Base-by-base conservation (phyloP, 2,113 vertebrate species). In the Cottus gobio region DNA sequence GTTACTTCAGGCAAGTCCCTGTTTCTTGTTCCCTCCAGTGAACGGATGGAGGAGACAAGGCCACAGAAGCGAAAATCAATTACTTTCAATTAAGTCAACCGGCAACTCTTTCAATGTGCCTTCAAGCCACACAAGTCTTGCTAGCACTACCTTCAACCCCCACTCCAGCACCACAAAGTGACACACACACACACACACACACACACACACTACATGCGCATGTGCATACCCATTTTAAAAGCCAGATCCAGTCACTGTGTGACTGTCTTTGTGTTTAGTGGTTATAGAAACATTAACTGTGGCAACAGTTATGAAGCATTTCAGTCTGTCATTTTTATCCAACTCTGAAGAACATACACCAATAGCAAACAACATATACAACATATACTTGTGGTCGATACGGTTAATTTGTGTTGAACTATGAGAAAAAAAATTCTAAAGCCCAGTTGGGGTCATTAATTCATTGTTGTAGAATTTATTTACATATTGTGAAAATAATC, bases 11-110 rank as follows among this genome's bases (percentile, higher is more conserved):
- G 96, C 96, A 94, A 96, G 94, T 96, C 94, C 84, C 75, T 31
- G 44, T 92, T 95, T 93, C 95, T 96, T 69, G 65, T 89, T 85
- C 77, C 79, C 82, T 86, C 77, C 95, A 90, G 95, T 94, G 93
- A 95, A 93, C 85, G 88, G 94, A 95, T 94, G 95, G 94, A 96
- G 95, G 95, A 95, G 95, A 95, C 95, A 92, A 95, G 82, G 72
- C 79, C 65, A 22, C 68, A 18, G 95, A 95, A 95, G 82, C 75
- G 68, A 86, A 57, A 92, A 93, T 92, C 96, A 97, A 97, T 97
- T 97, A 97, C 95, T 94, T 96, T 96, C 96, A 97, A 97, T 98
- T 97, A 98, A 97, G 96, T 97, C 96, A 98, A 96, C 95, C 93
- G 93, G 96, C 94, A 94, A 96, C 84, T 96, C 95, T 94, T 95